Conservation (phyloP, 2,797 vertebrate genomes). For the Hydrophis major region DNA sequence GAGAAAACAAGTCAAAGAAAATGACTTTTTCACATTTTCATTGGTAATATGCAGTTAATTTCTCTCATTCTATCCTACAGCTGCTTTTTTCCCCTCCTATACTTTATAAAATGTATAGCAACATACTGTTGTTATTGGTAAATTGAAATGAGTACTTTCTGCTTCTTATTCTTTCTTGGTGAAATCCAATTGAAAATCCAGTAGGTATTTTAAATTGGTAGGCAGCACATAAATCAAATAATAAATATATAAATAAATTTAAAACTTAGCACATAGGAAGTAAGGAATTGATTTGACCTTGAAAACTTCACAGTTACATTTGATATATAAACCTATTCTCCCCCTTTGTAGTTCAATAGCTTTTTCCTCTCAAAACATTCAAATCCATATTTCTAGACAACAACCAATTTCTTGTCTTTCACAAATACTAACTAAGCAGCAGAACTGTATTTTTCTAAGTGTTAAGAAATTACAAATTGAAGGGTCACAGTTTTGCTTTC, state of each 20-base stretch:
- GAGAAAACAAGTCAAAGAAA: background rate
- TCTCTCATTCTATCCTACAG: background rate
- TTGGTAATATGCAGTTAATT: background rate
- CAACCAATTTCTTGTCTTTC: background rate
- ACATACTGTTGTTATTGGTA: background rate
- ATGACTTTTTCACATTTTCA: background rate
- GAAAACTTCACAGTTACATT: constrained; percentile 20
- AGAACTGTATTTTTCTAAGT: background rate
- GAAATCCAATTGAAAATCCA: background rate
- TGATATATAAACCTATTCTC: background rate
- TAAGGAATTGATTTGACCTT: constrained; percentile 3
- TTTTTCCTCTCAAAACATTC: background rate
- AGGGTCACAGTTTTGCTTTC: background rate
- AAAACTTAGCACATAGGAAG: background rate
- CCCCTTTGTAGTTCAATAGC: background rate
- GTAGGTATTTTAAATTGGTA: background rate
- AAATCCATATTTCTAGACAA: constrained; percentile 15
- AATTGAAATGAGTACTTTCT: background rate
- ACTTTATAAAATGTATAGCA: background rate
- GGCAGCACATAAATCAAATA: background rate
- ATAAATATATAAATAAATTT: no score
- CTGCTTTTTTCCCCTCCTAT: background rate
- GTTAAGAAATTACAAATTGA: background rate
- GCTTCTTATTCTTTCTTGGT: background rate
- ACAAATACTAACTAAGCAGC: background rate